phyloP scores from a whole-genome alignment of 2,797 vertebrate species.

The Liasis olivaceus region DNA sequence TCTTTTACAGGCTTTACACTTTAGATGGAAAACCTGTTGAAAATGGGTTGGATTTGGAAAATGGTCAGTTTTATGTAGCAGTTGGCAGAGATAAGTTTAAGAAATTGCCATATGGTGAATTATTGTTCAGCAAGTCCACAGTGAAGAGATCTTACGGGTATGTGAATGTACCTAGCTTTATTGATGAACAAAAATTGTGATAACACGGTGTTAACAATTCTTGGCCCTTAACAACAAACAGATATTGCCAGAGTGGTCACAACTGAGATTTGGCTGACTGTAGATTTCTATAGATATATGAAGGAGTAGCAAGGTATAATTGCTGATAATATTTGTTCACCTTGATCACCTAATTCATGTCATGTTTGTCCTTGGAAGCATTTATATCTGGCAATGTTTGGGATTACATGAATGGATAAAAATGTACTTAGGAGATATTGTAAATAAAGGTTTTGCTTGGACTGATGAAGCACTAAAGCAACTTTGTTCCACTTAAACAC shows the following conservation, averaged over 20 bases:
- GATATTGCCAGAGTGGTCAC: background rate
- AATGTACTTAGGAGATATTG: background rate
- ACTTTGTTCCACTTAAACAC: background rate
- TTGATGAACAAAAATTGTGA: background rate
- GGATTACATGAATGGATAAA: background rate
- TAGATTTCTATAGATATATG: background rate
- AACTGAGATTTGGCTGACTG: background rate
- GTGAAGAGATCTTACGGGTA: slow-evolving; percentile 83
- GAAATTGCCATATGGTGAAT: slow-evolving; percentile 86
- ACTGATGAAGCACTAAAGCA: background rate
- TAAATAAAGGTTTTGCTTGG: background rate
- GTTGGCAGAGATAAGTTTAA: slow-evolving; percentile 94
- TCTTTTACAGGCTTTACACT: slow-evolving; percentile 85
- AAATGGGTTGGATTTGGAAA: slow-evolving; percentile 87
- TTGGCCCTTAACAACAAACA: background rate
- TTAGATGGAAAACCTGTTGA: slow-evolving; percentile 85
- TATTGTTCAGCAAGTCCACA: slow-evolving; percentile 85
- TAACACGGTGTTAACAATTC: background rate
- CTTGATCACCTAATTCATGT: background rate
- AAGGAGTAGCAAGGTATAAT: background rate
- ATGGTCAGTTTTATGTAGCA: slow-evolving; percentile 92
- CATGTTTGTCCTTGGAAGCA: background rate
- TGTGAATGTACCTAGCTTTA: slow-evolving; percentile 37
- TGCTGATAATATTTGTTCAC: background rate
- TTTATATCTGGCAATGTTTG: background rate